A percentile compares a stretch with the other conserved stretches of the same genome.
Evolutionary conservation across 2,113 vertebrate genomes (phyloP).

Genomic region (Dunckerocampus dactyliophorus): DNA sequence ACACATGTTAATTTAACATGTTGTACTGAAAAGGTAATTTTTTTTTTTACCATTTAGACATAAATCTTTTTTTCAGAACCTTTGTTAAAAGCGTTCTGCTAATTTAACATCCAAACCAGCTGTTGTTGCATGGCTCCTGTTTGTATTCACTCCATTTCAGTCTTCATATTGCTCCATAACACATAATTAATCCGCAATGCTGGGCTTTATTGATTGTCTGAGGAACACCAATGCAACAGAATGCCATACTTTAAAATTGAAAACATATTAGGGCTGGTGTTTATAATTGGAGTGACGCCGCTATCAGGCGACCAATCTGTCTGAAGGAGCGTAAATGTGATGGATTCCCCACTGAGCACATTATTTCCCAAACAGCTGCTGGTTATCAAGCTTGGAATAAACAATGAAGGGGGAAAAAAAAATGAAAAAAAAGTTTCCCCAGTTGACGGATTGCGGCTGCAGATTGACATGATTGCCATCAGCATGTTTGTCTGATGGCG

Average conservation of each 20-base stretch:
- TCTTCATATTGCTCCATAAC: no score
- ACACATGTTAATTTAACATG: no score
- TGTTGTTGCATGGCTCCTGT: no score
- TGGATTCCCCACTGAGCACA: conserved; percentile 21
- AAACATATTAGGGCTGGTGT: neutral
- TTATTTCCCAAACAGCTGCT: conserved; percentile 24
- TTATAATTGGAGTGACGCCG: conserved; percentile 1
- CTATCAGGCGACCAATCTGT: neutral
- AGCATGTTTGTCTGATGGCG: conserved; percentile 37
- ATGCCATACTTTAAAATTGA: neutral
- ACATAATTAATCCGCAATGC: no score
- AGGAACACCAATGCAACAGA: neutral
- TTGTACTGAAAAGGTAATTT: no score
- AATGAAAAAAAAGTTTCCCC: conserved; percentile 27
- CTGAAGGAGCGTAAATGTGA: conserved; percentile 11
- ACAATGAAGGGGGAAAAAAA: conserved; percentile 15
- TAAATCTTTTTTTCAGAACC: no score
- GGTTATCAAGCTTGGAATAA: conserved; percentile 44
- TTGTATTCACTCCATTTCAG: no score
- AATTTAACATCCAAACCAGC: no score
- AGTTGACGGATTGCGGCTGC: conserved; percentile 45
- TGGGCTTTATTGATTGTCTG: no score
- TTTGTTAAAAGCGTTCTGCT: no score
- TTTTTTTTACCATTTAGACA: no score
- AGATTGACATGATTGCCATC: conserved; percentile 50